phyloP scores from a whole-genome alignment of 1,140 invertebrate genomes.

The Formica exsecta region DNA sequence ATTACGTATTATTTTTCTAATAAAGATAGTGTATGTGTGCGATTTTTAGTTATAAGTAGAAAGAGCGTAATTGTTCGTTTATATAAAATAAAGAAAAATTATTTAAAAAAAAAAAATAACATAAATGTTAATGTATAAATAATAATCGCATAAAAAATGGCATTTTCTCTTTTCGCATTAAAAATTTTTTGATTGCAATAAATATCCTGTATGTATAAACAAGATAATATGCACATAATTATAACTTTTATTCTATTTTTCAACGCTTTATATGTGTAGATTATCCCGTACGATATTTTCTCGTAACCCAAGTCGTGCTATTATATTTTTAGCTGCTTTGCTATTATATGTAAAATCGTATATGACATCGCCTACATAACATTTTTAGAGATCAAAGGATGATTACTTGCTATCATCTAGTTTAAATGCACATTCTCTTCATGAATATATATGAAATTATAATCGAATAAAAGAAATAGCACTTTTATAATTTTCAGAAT shows the following conservation, averaged over 20 bases:
- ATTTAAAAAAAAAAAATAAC: background rate
- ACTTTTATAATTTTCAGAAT: background rate
- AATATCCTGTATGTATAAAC: background rate
- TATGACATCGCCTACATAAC: background rate
- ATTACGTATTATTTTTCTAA: background rate
- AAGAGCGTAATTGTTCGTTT: background rate
- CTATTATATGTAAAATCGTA: background rate
- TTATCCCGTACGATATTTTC: constrained; percentile 41
- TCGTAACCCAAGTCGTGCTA: constrained; percentile 18
- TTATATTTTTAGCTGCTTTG: constrained; percentile 57
- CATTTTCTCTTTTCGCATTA: background rate
- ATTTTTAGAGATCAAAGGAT: constrained; percentile 41
- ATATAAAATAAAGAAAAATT: background rate
- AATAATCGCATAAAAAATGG: background rate
- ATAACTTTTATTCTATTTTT: constrained; percentile 44
- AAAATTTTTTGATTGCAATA: background rate
- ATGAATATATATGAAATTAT: background rate
- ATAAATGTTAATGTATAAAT: too few relatives aligned
- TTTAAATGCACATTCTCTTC: background rate
- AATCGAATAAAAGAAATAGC: background rate
- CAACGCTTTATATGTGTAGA: background rate
- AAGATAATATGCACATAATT: constrained; percentile 9
- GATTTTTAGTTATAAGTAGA: background rate
- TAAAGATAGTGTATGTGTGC: background rate
- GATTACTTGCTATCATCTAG: constrained; percentile 15